phyloP scores from a whole-genome alignment of 2,888 invertebrate genomes.

The Perizoma affinitatum region DNA sequence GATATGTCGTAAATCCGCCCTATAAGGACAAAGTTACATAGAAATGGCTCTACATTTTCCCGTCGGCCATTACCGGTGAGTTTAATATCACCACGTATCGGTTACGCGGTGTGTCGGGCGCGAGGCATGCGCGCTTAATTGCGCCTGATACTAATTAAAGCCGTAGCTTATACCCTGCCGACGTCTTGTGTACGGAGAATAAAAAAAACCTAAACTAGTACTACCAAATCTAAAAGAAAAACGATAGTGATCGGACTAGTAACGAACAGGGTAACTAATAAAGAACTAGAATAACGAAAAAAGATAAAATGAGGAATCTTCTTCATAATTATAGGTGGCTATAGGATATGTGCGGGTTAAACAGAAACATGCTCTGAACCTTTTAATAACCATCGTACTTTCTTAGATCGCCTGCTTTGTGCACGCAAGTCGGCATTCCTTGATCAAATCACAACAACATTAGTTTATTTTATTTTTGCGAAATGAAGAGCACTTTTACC shows the following conservation, averaged over 20 bases:
- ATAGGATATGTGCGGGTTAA: background rate
- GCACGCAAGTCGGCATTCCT: slow-evolving; percentile 27
- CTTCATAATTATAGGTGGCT: no score
- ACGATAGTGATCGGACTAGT: no score
- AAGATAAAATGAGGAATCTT: no score
- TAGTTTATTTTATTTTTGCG: slow-evolving; percentile 33
- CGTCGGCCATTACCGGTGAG: slow-evolving; percentile 21
- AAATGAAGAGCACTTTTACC: slow-evolving; percentile 29
- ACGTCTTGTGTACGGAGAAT: background rate
- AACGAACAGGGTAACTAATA: no score
- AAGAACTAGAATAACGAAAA: no score
- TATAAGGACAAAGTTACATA: slow-evolving; percentile 16
- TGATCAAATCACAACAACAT: slow-evolving; percentile 29
- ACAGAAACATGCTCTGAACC: background rate
- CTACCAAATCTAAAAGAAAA: background rate
- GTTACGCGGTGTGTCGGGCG: slow-evolving; percentile 38
- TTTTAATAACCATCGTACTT: slow-evolving; percentile 3
- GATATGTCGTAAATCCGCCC: slow-evolving; percentile 41
- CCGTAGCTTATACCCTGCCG: slow-evolving; percentile 16
- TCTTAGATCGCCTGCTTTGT: slow-evolving; percentile 17
- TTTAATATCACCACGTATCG: slow-evolving; percentile 28
- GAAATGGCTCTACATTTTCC: slow-evolving; percentile 19
- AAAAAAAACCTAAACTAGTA: background rate
- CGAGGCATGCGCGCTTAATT: slow-evolving; percentile 52
- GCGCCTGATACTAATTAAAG: slow-evolving; percentile 48